Conservation (phyloP, 1,140 invertebrate genomes). For the Polyergus mexicanus region DNA sequence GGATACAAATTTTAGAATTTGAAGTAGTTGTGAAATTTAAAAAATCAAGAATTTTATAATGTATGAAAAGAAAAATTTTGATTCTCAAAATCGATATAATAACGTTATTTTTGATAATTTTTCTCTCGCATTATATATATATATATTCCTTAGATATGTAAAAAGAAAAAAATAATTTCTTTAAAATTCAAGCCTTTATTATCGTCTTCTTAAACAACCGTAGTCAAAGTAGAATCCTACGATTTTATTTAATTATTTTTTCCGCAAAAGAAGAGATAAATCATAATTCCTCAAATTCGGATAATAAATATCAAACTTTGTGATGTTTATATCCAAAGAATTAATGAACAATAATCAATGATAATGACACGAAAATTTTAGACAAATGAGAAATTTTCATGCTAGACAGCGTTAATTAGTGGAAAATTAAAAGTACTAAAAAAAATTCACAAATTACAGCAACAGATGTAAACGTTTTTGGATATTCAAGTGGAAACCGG, state of each 20-base stretch:
- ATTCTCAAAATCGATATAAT: neutral
- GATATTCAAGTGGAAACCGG: slow-evolving; percentile 5
- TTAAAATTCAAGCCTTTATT: neutral
- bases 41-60: neutral
- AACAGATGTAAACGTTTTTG: slow-evolving; percentile 32
- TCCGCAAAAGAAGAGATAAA: neutral
- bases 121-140: neutral
- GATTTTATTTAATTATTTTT: neutral
- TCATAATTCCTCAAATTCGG: neutral
- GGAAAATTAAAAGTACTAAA: neutral
- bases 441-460: slow-evolving; percentile 31
- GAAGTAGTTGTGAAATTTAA: neutral
- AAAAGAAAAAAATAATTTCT: neutral
- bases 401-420: neutral
- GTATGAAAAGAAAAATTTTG: neutral
- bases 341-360: neutral
- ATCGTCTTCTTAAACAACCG: neutral
- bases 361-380: neutral
- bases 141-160: neutral
- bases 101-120: neutral
- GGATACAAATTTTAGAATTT: neutral
- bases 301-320: neutral
- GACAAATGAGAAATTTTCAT: neutral
- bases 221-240: neutral
- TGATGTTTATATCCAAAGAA: neutral